Conservation (phyloP, 2,113 vertebrate genomes). For the Cinclus cinclus region DNA sequence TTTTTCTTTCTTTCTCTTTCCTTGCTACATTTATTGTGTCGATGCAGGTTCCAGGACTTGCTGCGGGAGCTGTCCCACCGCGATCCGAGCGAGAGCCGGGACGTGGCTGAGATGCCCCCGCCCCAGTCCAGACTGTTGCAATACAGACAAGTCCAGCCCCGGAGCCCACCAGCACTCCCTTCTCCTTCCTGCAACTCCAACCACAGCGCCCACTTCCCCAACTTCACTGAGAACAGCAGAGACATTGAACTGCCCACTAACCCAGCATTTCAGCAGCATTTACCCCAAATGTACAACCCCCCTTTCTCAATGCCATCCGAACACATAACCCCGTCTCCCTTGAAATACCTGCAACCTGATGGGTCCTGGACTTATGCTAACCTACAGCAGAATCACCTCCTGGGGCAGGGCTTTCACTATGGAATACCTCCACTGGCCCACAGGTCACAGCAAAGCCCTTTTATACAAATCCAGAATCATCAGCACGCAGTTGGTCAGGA, state of each 20-base stretch:
- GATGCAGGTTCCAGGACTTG: conserved; percentile 88
- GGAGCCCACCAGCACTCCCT: conserved; percentile 83
- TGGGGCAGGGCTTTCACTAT: conserved; percentile 90
- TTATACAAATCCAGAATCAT: conserved; percentile 92
- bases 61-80: conserved; percentile 90
- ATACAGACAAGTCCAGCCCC: conserved; percentile 90
- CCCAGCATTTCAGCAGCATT: conserved; percentile 84
- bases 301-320: conserved; percentile 87
- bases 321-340: conserved; percentile 83
- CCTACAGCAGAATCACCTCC: conserved; percentile 86
- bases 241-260: conserved; percentile 83
- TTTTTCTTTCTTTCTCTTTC: neutral
- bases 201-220: conserved; percentile 79
- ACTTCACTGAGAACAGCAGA: conserved; percentile 80
- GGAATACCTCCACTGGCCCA: conserved; percentile 89
- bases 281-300: conserved; percentile 81
- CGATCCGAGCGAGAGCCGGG: conserved; percentile 85
- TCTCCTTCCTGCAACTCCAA: conserved; percentile 82
- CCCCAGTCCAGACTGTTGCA: conserved; percentile 96
- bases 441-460: conserved; percentile 88
- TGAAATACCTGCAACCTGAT: conserved; percentile 94
- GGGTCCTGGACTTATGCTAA: conserved; percentile 91
- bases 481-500: conserved; percentile 86
- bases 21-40: neutral
- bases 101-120: conserved; percentile 89